phyloP scores from a whole-genome alignment of 2,113 vertebrate genomes.

The Calyptomena viridis region DNA sequence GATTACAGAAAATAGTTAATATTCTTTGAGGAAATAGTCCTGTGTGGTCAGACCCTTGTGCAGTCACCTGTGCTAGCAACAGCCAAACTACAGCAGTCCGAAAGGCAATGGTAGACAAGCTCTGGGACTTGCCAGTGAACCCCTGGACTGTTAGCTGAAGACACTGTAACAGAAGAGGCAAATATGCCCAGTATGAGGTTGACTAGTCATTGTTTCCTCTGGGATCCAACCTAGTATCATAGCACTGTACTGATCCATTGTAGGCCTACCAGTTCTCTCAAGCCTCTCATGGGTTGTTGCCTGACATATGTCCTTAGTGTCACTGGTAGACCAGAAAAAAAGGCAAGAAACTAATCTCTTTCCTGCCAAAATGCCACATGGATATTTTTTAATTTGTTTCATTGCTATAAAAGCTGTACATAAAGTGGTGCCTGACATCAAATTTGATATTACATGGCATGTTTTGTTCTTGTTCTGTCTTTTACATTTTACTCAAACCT shows the following conservation, averaged over 20 bases:
- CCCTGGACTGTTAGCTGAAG: not conserved
- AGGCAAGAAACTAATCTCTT: not conserved
- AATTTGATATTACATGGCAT: not conserved
- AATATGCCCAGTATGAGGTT: not conserved
- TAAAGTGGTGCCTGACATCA: not conserved
- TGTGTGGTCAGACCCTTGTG: not conserved
- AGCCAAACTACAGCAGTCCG: not conserved
- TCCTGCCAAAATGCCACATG: not conserved
- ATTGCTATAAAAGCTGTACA: not conserved
- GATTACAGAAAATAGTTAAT: not conserved
- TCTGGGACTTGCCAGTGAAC: not conserved
- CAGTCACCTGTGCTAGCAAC: not conserved
- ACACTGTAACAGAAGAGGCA: not conserved
- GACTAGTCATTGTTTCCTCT: not conserved
- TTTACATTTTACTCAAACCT: not conserved
- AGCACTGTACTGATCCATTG: not conserved
- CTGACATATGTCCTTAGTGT: not conserved
- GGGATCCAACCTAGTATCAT: not conserved
- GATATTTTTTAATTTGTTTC: not conserved
- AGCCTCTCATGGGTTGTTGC: rapidly evolving
- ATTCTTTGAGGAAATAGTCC: not conserved
- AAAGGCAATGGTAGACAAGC: not conserved
- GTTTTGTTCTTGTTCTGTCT: not conserved
- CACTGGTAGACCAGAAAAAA: not conserved
- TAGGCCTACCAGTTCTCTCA: not conserved